These are phyloP conservation scores for Carcharodon carcharias DNA, from an alignment of 2,797 vertebrate species.

Conservation along the genomic window DNA sequence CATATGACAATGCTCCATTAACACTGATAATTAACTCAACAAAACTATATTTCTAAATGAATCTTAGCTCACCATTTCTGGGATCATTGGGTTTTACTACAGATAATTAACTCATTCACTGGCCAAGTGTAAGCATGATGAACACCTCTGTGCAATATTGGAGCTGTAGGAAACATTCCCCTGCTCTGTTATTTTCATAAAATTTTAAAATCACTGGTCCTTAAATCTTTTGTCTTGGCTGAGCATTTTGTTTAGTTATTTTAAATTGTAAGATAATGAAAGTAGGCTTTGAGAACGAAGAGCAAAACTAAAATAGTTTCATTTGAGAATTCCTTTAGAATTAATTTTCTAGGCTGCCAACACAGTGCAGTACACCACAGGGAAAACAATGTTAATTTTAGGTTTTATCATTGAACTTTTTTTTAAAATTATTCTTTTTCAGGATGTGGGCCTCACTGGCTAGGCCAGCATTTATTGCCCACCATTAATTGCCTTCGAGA, in stretches of 20 bases:
- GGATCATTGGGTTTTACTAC: not conserved
- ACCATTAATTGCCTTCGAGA: no score
- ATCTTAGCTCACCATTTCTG: not conserved
- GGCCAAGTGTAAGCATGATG: not conserved
- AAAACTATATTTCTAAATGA: not conserved
- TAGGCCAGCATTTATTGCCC: no score
- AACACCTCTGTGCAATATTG: not conserved
- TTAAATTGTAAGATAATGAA: not conserved
- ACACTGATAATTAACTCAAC: not conserved
- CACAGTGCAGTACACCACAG: no score
- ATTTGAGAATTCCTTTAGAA: not conserved
- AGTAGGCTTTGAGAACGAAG: not conserved
- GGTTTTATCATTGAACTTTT: no score
- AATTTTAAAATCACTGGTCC: not conserved
- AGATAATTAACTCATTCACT: conserved; percentile 2
- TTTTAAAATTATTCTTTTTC: no score
- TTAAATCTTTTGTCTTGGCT: not conserved
- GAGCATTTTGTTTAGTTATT: not conserved
- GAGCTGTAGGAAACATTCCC: not conserved
- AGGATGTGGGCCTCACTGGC: no score
- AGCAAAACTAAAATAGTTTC: not conserved
- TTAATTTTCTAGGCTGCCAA: not conserved
- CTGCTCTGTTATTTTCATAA: not conserved
- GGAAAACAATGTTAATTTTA: no score
- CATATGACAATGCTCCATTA: not conserved